Conservation (phyloP, 64 coral and sea anemone species). For the Stylophora pistillata region DNA sequence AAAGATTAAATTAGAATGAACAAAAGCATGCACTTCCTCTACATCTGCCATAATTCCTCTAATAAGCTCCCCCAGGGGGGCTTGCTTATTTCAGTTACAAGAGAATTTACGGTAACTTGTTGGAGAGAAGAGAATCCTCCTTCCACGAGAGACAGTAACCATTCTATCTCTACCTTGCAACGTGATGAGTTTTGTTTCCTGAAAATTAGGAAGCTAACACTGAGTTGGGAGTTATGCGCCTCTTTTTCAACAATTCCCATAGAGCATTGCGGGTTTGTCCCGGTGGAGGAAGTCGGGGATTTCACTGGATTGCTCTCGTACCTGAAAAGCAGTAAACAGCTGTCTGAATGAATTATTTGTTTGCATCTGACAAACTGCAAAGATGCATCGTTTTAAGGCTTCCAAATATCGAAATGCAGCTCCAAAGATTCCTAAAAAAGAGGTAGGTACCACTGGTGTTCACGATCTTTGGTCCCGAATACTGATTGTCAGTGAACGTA, state of each 20-base stretch:
- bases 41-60: too few species aligned
- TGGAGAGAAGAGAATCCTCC: too few species aligned
- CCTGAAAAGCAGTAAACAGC: not conserved
- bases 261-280: not conserved
- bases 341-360: not conserved
- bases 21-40: too few species aligned
- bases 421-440: slow-evolving; percentile 46
- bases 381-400: slow-evolving; percentile 60
- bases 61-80: too few species aligned
- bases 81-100: too few species aligned
- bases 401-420: slow-evolving; percentile 64
- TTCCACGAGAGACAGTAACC: too few species aligned
- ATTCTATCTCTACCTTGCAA: too few species aligned
- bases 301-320: not conserved
- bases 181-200: too few species aligned
- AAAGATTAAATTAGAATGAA: too few species aligned
- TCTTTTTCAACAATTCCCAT: not conserved
- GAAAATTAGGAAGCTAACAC: too few species aligned
- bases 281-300: not conserved
- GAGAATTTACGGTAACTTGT: too few species aligned
- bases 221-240: too few species aligned
- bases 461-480: not conserved
- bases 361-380: not conserved
- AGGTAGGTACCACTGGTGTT: slow-evolving; percentile 10
- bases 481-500: not conserved